Evolutionary conservation across 30 jellyfish, hydroid and myxozoan genomes (phyloP).

Genomic region (Aurelia coerulea): DNA sequence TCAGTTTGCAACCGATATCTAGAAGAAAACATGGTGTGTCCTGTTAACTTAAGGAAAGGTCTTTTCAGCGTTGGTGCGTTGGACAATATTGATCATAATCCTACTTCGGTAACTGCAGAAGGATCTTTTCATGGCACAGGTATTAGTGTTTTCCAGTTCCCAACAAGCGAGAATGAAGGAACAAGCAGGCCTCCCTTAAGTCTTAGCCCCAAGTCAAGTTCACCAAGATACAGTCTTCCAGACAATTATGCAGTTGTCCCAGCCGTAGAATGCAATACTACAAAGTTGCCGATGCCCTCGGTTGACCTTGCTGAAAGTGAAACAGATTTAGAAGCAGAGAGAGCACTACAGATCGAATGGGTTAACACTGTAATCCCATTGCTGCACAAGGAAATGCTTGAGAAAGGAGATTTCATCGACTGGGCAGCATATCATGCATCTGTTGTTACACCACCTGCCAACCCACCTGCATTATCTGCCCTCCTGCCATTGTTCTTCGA

Average conservation of each 20-base stretch:
- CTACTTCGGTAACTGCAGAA: not conserved
- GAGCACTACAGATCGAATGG: not conserved
- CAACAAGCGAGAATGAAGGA: not conserved
- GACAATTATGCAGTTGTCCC: not conserved
- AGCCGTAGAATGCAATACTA: not conserved
- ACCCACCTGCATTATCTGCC: not conserved
- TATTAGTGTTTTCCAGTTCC: not conserved
- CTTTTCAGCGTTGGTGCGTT: not conserved
- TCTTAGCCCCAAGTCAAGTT: not conserved
- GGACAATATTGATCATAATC: not conserved
- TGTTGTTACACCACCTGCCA: not conserved
- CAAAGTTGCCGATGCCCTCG: not conserved
- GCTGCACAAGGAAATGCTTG: not conserved
- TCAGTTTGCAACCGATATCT: not conserved
- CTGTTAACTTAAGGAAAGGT: not conserved
- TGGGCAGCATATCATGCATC: conserved; percentile 3
- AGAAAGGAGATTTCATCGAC: not conserved
- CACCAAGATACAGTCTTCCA: not conserved
- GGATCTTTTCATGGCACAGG: conserved; percentile 3
- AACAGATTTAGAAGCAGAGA: not conserved
- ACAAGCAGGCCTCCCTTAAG: not conserved
- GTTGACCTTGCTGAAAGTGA: not conserved
- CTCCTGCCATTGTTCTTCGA: not conserved
- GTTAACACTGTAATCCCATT: not conserved
- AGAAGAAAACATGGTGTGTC: not conserved